phyloP scores from a whole-genome alignment of 1,140 invertebrate genomes.

The Eumaeus atala region DNA sequence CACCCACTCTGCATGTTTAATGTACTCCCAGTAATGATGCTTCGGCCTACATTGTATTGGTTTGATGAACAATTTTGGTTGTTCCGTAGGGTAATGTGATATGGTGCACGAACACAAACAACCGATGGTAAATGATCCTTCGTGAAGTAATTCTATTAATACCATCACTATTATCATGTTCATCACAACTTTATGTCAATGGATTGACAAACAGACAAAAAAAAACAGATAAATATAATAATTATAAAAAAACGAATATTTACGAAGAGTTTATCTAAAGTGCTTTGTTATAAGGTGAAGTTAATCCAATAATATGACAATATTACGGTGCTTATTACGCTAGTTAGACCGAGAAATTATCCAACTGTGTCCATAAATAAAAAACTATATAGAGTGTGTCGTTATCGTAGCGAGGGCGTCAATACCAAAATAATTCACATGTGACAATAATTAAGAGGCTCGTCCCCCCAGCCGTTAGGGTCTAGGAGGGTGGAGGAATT shows the following conservation, averaged over 20 bases:
- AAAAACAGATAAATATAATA: no score
- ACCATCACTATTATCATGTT: no score
- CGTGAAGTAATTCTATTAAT: background rate
- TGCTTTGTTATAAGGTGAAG: no score
- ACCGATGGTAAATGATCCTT: background rate
- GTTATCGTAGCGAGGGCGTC: slow-evolving; percentile 40
- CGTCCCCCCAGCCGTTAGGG: slow-evolving; percentile 34
- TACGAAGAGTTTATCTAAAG: no score
- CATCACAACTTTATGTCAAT: no score
- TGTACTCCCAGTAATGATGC: background rate
- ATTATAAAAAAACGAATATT: no score
- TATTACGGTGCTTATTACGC: background rate
- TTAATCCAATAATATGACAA: no score
- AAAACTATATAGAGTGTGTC: slow-evolving; percentile 40
- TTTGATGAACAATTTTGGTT: slow-evolving; percentile 2
- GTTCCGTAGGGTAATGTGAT: background rate
- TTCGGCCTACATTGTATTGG: slow-evolving; percentile 1
- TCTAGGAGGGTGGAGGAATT: slow-evolving; percentile 25
- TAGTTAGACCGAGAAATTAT: slow-evolving; percentile 1
- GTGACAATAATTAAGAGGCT: slow-evolving; percentile 71
- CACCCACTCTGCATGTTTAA: slow-evolving; percentile 2
- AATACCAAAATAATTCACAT: slow-evolving; percentile 71
- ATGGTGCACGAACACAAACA: background rate
- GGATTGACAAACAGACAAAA: no score
- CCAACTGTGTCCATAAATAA: slow-evolving; percentile 22